phyloP scores from a whole-genome alignment of 2,888 invertebrate genomes.

The Diogma glabrata region DNA sequence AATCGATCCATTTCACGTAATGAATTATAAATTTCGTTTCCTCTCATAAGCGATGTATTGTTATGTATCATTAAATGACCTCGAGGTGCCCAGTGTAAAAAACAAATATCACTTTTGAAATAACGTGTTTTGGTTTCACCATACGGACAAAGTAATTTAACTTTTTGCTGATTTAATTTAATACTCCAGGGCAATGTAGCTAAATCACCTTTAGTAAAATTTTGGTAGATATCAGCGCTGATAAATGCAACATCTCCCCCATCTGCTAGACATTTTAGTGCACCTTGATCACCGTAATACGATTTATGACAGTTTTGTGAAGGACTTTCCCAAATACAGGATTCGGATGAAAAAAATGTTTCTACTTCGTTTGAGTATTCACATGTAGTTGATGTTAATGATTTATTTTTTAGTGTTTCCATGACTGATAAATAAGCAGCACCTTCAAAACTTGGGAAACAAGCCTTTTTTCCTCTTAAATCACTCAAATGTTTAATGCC shows the following conservation, averaged over 20 bases:
- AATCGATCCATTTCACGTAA: conserved; percentile 56
- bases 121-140: conserved; percentile 19
- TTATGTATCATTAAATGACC: conserved; percentile 55
- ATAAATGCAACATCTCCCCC: conserved; percentile 72
- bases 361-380: conserved; percentile 20
- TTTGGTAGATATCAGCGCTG: conserved; percentile 47
- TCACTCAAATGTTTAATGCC: conserved; percentile 46
- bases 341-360: conserved; percentile 51
- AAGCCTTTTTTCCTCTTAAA: conserved; percentile 58
- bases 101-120: conserved; percentile 36
- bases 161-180: conserved; percentile 33
- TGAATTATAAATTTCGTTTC: conserved; percentile 57
- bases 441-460: conserved; percentile 71
- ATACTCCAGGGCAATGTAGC: conserved; percentile 35
- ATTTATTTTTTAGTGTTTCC: conserved; percentile 36
- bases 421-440: conserved; percentile 52
- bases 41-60: conserved; percentile 42
- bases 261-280: conserved; percentile 53
- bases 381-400: conserved; percentile 34
- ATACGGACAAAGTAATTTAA: conserved; percentile 47
- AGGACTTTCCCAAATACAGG: conserved; percentile 46
- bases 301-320: conserved; percentile 29
- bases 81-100: conserved; percentile 53
- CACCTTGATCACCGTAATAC: conserved; percentile 46
- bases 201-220: conserved; percentile 44